Base-by-base conservation (phyloP, 2,888 invertebrate genomes). In the Drepana falcataria region DNA sequence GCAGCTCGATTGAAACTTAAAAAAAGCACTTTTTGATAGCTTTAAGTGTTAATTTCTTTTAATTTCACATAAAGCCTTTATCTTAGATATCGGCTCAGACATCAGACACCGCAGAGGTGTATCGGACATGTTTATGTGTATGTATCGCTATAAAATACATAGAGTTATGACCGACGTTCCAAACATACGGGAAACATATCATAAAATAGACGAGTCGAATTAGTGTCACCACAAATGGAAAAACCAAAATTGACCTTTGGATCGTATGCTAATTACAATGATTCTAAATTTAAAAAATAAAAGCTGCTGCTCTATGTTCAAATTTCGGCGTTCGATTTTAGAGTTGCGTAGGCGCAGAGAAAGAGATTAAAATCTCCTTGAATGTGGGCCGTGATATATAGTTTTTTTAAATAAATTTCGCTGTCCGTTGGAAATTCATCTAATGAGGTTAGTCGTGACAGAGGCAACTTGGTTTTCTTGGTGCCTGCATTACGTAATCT, bases 361-460 rank as follows among this genome's bases (percentile, higher is more conserved):
- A 80, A 80, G 71, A 86, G 84, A 86, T 85, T 85, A 81, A 82
- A 86, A 85, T 86, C 86, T 75, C 79, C 78, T 67, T 70, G 73
- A 72, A 76, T 79, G 83, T 81, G 85, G 90, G 89, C 64, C 78
- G 82, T 84, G 83, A 91, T 77, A 83, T 87, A 89, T 88, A 68
- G 76, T 69, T 73, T 74, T 77, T 81, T 81, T 75, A 75, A 72
- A 78, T 79, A 82, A 77, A 83, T 84, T 81, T 81, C 68, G 75
- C 77, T 79, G 77, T 76, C 71, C 66, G 69, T 70, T 73, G 69
- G 66, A 77, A 80, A 79, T 79, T 75, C 73, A 75, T 73, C 77
- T 84, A 87, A 87, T 84, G 77, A 86, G 83, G 72, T 73, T 64
- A 57, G 58, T 44, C 44, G 44, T 7, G 9, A 55, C 60, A 59